Base-by-base conservation (phyloP, 2,888 invertebrate genomes). In the Glaucopsyche alexis region DNA sequence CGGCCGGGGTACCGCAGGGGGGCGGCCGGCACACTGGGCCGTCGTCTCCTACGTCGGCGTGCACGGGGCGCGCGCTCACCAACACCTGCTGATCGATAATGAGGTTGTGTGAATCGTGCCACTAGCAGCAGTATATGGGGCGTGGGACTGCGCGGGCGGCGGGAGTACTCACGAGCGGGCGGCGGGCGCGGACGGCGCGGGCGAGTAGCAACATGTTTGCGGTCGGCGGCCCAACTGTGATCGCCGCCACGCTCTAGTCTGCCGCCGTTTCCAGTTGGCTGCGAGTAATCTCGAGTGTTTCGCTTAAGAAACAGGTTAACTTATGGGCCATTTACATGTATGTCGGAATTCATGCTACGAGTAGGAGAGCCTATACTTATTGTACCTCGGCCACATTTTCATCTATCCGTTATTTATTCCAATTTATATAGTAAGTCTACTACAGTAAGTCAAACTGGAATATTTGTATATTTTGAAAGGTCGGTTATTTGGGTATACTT, bases 11-110 rank as follows among this genome's bases (percentile, higher is more conserved):
- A 71, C 74, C 73, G 49, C 49, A 29, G 11, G 69, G 72, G 47
- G 66, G 70, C 42, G 38, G 76, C 38, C 71, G 78, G 75, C 78
- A 77, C 69, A 72, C 71, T 65, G 72, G 73, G 74, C 55, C 55
- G 55, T 55, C 55, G 40, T 8, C 14, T 19, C 45, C 42, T 13
- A 19, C n/a, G 40, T n/a, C 42, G 47, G 71, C 19, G 60, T 40
- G 16, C 60, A 19, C 5, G 60, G 29, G 14, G 14, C 38, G 19
- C 71, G 45, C 42, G 55, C 65, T 8, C 19, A 45, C 55, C 7
- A 38, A 42, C 55, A 45, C 19, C 60, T 52, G 29, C 0, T 11
- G 42, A 45, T 7, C 7, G 19, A 55, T 19, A 13, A 16, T 19
- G 19, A 7, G 14, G 45, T 60, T 60, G 45, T 60, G n/a, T 55